Percentiles rank a stretch among this genome's conserved stretches.
These are phyloP conservation scores for Chlorocebus sabaeus DNA, from an alignment of 2,113 vertebrate species.

Conservation along the genomic window DNA sequence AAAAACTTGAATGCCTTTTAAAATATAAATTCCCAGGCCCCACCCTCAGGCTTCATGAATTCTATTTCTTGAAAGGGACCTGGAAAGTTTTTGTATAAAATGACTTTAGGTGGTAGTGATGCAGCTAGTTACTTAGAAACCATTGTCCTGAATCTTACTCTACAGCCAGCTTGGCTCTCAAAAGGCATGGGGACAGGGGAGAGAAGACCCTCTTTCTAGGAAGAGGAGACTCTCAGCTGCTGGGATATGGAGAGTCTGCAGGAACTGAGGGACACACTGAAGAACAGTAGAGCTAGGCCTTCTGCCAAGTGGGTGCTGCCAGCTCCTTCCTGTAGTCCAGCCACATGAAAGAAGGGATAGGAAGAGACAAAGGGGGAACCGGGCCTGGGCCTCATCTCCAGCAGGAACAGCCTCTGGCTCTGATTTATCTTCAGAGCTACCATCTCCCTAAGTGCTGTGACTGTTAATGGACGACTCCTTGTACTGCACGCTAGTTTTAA, in stretches of 20 bases:
- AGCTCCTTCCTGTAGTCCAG: not conserved
- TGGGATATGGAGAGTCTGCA: not conserved
- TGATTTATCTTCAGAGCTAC: not conserved
- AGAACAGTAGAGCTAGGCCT: not conserved
- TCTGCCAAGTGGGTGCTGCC: not conserved
- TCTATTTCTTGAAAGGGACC: not conserved
- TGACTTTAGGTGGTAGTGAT: not conserved
- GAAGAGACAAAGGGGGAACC: not conserved
- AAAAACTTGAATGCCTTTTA: slow-evolving; percentile 17
- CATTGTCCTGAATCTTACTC: not conserved
- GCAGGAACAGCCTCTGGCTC: not conserved
- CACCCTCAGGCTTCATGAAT: not conserved
- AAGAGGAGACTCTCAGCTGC: not conserved
- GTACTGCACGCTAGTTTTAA: no score
- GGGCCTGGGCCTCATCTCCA: not conserved
- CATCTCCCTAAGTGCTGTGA: not conserved
- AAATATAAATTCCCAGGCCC: not conserved
- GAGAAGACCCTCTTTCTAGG: not conserved
- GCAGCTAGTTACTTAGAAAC: not conserved
- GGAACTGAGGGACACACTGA: accelerated
- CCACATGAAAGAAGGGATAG: not conserved
- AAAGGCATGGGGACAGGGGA: not conserved
- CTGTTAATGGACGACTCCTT: not conserved
- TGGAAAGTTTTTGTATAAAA: not conserved
- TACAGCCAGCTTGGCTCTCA: not conserved